Conservation (phyloP, 1,140 invertebrate genomes). For the Hirudo medicinalis region DNA sequence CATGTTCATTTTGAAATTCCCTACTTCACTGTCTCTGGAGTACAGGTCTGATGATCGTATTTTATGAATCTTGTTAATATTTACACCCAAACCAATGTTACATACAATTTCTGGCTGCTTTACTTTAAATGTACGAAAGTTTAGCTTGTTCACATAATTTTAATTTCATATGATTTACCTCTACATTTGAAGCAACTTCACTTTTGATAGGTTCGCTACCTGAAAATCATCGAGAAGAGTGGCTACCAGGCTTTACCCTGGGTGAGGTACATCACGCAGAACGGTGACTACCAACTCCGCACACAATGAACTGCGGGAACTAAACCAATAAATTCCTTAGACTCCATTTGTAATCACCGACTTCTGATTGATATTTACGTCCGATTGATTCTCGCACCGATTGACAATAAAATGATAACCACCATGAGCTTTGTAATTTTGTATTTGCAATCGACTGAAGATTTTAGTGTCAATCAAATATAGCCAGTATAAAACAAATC, state of each 20-base stretch:
- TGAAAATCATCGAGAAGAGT: constrained; percentile 99
- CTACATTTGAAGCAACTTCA: constrained; percentile 1
- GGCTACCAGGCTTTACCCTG: constrained; percentile 97
- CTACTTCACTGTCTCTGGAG: constrained; percentile 97
- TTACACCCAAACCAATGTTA: not conserved
- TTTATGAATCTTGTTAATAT: not conserved
- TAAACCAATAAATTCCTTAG: not conserved
- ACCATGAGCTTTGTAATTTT: too few species aligned
- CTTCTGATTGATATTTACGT: too few species aligned
- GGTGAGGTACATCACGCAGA: constrained; percentile 98
- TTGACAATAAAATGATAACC: too few species aligned
- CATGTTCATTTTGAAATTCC: constrained; percentile 99
- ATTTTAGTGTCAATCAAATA: too few species aligned
- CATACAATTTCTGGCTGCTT: not conserved
- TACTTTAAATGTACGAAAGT: not conserved
- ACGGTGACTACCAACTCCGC: constrained; percentile 95
- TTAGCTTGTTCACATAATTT: not conserved
- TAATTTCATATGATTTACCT: not conserved
- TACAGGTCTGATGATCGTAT: constrained; percentile 55
- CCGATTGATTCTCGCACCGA: too few species aligned
- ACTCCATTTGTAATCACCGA: too few species aligned
- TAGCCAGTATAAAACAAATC: too few species aligned
- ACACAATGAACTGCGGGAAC: constrained; percentile 44
- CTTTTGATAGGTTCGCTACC: constrained; percentile 61
- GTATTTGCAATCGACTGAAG: too few species aligned